These are phyloP conservation scores for Gymnorhina tibicen DNA, from an alignment of 2,113 vertebrate species.

Conservation along the genomic window DNA sequence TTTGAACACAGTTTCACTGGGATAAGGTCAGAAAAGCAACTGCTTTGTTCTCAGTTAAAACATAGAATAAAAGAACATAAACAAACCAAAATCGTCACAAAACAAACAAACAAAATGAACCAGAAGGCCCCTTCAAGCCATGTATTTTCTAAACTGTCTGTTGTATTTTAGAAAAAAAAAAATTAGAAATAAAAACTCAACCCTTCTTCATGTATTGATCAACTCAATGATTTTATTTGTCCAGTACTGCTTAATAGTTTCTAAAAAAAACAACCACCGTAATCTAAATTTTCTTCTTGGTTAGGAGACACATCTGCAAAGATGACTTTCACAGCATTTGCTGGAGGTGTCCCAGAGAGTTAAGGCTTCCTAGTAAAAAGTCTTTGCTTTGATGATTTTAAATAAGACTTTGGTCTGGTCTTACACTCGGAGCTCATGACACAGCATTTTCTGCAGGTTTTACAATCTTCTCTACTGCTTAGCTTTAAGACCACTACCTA, in stretches of 20 bases:
- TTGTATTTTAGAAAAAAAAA: not conserved
- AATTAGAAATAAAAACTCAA: not conserved
- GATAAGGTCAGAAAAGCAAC: constrained; percentile 4
- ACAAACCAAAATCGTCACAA: not conserved
- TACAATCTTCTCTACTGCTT: not conserved
- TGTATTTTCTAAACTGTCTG: not conserved
- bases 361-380: not conserved
- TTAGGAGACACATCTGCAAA: not conserved
- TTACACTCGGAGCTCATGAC: not conserved
- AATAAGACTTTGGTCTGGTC: not conserved
- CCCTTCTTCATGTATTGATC: not conserved
- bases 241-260: not conserved
- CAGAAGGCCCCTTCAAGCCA: not conserved
- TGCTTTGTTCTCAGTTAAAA: constrained; percentile 42
- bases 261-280: not conserved
- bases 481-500: not conserved
- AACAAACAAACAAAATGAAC: not conserved
- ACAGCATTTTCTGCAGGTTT: not conserved
- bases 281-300: not conserved
- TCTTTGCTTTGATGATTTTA: not conserved
- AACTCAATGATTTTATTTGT: not conserved
- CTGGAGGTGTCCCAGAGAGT: not conserved
- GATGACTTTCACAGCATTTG: not conserved
- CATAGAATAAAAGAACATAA: not conserved
- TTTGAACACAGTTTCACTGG: constrained; percentile 17